Base-by-base conservation (phyloP, 2,113 vertebrate genomes). In the Salvelinus alpinus region DNA sequence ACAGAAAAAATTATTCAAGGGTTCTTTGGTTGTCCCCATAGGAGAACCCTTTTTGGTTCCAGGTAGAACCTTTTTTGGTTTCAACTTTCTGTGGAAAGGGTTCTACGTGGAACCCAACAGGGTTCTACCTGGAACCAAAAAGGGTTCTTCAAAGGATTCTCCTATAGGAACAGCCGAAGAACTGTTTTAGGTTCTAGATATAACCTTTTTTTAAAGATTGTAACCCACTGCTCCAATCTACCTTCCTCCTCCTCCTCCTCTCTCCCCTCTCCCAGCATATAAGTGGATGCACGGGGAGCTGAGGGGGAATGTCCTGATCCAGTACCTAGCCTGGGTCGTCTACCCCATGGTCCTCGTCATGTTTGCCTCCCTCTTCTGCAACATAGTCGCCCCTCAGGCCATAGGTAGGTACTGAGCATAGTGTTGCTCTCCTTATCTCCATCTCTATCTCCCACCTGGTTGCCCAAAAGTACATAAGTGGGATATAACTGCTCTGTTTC, bases 311-410 rank as follows among this genome's bases (percentile, higher is more conserved):
- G 71, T 98, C 70, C 84, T 91, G 0, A 91, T 98, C 82, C 97
- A 98, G 89, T 99, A 93, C 86, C 89, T 96, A 38, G 97, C 90
- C 71, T 99, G 97, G 97, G 93, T 98, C 34, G 88, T 93, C 0
- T 97, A 95, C 88, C 97, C 97, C 0, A 95, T 98, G 9, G 86
- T 90, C 81, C 97, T 99, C 22, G 93, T 98, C 82, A 94, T 96
- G 80, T 99, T 98, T 74, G 95, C 97, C 0, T 96, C 97, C 22
- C 82, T 96, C 34, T 98, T 99, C 88, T 99, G 97, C 91, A 95
- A 99, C 70, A 89, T 99, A 84, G 91, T 99, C 78, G 96, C 97
- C 74, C 97, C 97, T 0, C 97, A 99, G 90, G 97, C 97, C 78
- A 95, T 98, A 57, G 97, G 97, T 98, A 86, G 93, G 95, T 77